phyloP scores from a whole-genome alignment of 1,140 invertebrate genomes.

The Lepidurus apus region DNA sequence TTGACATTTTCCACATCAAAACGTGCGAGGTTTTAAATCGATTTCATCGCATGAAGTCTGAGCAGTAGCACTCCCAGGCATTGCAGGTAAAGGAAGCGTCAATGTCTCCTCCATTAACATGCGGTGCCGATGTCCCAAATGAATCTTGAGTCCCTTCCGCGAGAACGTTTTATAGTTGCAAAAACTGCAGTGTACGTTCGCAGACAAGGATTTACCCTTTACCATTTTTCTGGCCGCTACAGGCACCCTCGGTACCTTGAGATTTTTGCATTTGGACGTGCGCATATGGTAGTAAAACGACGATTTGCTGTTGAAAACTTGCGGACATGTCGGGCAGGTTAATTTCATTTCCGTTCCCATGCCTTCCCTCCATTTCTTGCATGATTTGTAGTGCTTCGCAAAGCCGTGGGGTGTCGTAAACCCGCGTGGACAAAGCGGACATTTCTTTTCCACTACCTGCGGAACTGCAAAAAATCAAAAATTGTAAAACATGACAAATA shows the following conservation, averaged over 20 bases:
- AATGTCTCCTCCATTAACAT: too few relatives aligned
- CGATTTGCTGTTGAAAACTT: not conserved
- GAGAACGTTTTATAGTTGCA: not conserved
- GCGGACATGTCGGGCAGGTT: not conserved
- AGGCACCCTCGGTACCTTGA: not conserved
- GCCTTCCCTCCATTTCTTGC: not conserved
- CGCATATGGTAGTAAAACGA: slow-evolving; percentile 6
- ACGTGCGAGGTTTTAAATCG: too few relatives aligned
- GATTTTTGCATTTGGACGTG: not conserved
- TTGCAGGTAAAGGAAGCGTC: too few relatives aligned
- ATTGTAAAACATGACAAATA: not conserved
- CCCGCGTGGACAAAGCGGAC: not conserved
- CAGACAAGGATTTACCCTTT: not conserved
- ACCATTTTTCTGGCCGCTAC: not conserved
- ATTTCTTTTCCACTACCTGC: not conserved
- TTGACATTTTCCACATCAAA: too few relatives aligned
- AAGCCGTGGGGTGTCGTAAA: not conserved
- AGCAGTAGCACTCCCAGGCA: too few relatives aligned
- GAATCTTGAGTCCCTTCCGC: not conserved
- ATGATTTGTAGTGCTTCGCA: not conserved
- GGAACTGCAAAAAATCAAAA: not conserved
- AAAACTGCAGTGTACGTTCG: not conserved
- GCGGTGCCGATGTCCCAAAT: slow-evolving; percentile 6
- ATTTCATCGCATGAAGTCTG: too few relatives aligned
- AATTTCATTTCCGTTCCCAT: not conserved